phyloP scores from a whole-genome alignment of 2,113 vertebrate species.

The Misgurnus anguillicaudatus region DNA sequence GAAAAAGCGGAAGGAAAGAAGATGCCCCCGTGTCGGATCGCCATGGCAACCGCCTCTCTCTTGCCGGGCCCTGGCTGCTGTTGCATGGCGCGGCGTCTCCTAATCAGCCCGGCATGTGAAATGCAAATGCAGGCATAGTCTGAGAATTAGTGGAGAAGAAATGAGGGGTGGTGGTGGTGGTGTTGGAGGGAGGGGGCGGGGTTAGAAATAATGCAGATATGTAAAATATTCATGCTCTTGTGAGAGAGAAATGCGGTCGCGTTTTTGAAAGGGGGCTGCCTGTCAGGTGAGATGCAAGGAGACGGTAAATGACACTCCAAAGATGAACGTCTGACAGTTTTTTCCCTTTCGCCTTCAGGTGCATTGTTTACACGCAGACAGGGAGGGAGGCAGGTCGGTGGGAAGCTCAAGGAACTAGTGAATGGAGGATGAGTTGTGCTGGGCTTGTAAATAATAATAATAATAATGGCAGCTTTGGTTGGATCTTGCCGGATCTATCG shows the following conservation, averaged over 20 bases:
- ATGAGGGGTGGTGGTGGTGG: constrained; percentile 66
- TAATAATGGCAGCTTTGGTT: constrained; percentile 35
- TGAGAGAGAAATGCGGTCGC: constrained; percentile 76
- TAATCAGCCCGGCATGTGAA: constrained; percentile 92
- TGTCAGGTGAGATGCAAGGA: constrained; percentile 72
- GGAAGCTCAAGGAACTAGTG: constrained; percentile 20
- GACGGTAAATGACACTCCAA: constrained; percentile 99
- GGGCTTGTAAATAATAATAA: constrained; percentile 36
- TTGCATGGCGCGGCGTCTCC: constrained; percentile 78
- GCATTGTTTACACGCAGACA: constrained; percentile 91
- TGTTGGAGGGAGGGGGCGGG: constrained; percentile 23
- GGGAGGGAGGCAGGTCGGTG: constrained; percentile 79
- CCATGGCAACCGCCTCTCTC: constrained; percentile 91
- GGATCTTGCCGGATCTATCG: constrained; percentile 20
- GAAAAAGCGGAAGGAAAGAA: constrained; percentile 48
- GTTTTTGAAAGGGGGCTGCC: constrained; percentile 69
- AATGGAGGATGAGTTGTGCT: constrained; percentile 14
- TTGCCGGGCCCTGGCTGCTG: constrained; percentile 84
- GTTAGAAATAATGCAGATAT: constrained; percentile 84
- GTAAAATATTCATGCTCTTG: constrained; percentile 99
- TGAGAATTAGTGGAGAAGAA: constrained; percentile 98
- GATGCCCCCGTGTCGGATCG: constrained; percentile 80
- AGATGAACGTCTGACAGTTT: constrained; percentile 95
- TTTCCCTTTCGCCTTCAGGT: constrained; percentile 90
- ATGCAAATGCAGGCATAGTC: constrained; percentile 96